Conservation (phyloP, 2,888 invertebrate species). For the Oeneis ivallda region DNA sequence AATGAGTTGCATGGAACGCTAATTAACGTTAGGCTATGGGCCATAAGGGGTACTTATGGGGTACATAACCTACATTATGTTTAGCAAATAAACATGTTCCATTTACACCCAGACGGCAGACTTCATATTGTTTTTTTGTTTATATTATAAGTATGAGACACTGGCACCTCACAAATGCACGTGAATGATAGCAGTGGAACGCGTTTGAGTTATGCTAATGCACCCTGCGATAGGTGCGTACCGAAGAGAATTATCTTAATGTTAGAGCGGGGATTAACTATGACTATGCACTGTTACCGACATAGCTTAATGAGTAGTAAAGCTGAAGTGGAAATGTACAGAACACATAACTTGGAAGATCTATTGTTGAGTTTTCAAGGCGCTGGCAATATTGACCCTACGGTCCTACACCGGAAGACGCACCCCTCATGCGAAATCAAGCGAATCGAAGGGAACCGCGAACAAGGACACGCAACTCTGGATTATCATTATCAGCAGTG, state of each 20-base stretch:
- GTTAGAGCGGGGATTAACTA: background rate
- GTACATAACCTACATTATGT: no score
- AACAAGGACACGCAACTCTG: background rate
- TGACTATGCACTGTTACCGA: background rate
- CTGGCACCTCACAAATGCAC: slow-evolving; percentile 41
- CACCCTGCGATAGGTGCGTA: slow-evolving; percentile 39
- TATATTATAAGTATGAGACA: slow-evolving; percentile 4
- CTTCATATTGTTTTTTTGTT: background rate
- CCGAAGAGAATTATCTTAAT: background rate
- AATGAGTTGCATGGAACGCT: no score
- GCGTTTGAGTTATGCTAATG: slow-evolving; percentile 50
- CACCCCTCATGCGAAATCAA: background rate
- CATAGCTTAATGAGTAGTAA: background rate
- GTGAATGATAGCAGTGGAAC: slow-evolving; percentile 44
- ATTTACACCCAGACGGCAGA: background rate
- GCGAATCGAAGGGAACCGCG: background rate
- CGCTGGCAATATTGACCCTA: background rate
- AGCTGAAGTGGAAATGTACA: background rate
- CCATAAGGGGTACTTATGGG: no score
- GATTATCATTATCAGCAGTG: background rate
- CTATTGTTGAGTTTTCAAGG: background rate
- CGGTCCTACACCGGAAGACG: background rate
- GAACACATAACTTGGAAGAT: background rate
- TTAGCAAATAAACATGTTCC: background rate
- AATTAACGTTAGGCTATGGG: no score